A percentile compares a stretch with the other conserved stretches of the same genome.
Conservation (phyloP, 2,113 vertebrate genomes). For the Regulus satrapa region DNA sequence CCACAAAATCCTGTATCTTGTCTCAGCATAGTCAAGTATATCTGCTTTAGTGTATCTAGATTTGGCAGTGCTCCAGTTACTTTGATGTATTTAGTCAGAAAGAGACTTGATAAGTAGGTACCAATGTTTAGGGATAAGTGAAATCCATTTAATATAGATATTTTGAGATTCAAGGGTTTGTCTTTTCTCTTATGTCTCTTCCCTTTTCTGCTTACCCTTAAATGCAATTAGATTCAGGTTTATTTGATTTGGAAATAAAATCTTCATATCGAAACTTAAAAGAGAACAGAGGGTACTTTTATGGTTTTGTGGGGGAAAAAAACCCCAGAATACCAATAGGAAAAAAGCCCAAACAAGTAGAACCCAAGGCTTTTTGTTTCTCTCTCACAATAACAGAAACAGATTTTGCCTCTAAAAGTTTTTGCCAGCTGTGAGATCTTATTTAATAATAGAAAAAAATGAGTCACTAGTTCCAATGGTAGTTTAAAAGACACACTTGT, state of each 20-base stretch:
- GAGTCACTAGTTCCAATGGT: neutral
- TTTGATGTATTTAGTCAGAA: conserved; percentile 26
- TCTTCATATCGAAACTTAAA: conserved; percentile 30
- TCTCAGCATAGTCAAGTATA: conserved; percentile 5
- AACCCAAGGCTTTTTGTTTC: neutral
- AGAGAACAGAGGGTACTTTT: neutral
- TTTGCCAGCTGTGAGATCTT: neutral
- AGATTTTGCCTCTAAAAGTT: conserved; percentile 26
- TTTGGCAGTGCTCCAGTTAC: conserved; percentile 32
- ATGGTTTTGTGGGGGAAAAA: neutral
- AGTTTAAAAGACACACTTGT: conserved; percentile 10
- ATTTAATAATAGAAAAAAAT: neutral
- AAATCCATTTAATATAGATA: conserved; percentile 22
- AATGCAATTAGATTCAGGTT: conserved; percentile 10
- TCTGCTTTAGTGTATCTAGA: conserved; percentile 4
- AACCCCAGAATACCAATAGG: rapidly evolving
- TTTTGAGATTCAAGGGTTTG: conserved; percentile 8
- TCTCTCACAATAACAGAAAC: neutral
- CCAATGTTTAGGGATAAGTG: neutral
- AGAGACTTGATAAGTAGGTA: conserved; percentile 36
- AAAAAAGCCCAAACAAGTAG: neutral
- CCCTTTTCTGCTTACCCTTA: neutral
- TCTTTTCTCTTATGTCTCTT: neutral
- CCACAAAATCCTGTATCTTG: conserved; percentile 17
- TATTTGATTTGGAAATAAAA: conserved; percentile 48